Conservation (phyloP, 92 coral and sea anemone genomes). For the Meandrina meandrites region DNA sequence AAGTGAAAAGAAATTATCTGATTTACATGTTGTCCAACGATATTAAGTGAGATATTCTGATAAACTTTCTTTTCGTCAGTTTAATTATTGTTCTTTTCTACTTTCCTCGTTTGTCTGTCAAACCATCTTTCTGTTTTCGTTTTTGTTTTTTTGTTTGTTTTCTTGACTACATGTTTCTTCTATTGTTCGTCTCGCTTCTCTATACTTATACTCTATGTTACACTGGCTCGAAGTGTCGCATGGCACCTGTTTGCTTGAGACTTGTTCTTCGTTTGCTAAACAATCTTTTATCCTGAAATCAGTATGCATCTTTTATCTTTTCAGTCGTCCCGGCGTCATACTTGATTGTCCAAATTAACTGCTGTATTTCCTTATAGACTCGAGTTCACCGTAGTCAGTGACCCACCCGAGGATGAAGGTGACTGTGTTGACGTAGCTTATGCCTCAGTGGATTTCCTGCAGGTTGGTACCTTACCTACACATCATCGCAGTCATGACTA, state of each 20-base stretch:
- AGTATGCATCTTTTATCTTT: too few relatives aligned
- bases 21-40: constrained; percentile 84
- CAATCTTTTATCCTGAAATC: too few relatives aligned
- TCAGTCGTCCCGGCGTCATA: too few relatives aligned
- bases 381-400: constrained; percentile 93
- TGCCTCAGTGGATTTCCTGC: constrained; percentile 82
- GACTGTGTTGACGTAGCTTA: constrained; percentile 94
- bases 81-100: background rate
- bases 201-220: too few relatives aligned
- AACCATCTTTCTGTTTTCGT: background rate
- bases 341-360: background rate
- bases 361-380: constrained; percentile 56
- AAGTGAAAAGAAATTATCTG: constrained; percentile 72
- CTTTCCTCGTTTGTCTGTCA: background rate
- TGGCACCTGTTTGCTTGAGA: too few relatives aligned
- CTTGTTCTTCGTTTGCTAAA: too few relatives aligned
- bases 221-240: too few relatives aligned
- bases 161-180: background rate
- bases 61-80: background rate
- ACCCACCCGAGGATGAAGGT: constrained; percentile 77
- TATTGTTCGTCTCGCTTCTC: background rate
- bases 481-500: too few relatives aligned
- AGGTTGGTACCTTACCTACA: constrained; percentile 52
- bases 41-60: constrained; percentile 27
- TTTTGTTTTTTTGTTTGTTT: background rate